Base-by-base conservation (phyloP, 2,888 invertebrate genomes). In the Eudasyphora cyanicolor region DNA sequence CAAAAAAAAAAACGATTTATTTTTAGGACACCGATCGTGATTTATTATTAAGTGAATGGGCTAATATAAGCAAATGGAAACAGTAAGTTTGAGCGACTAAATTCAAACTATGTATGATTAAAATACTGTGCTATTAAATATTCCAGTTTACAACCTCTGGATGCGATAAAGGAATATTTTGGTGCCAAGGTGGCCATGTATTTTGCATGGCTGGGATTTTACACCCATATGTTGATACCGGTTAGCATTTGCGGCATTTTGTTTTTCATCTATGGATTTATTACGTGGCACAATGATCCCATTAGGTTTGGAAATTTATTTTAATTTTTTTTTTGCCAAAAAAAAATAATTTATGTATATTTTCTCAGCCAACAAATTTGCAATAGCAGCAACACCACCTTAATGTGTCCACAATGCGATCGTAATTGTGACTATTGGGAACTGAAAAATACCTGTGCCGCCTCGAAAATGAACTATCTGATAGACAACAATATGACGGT, bases 181-280 rank as follows among this genome's bases (percentile, higher is more conserved):
- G 96, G 96, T 64, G 94, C 95, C 2, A 96, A 95, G 92, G 94
- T 96, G 86, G 96, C 95, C 0, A 92, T 97, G 79, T 97, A 97
- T 91, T 97, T 96, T 92, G 95, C 96, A 14, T 97, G 97, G 97
- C 93, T 97, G 64, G 97, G 97, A 49, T 97, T 96, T 92, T 97
- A 97, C 90, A 97, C 96, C 0, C 95, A 95, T 89, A 96, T 96
- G 96, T 92, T 97, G 77, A 95, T 97, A 86, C 95, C 96, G 14
- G 95, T 95, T 2, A 94, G 95, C 76, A 91, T 96, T 74, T 92
- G 95, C 74, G 96, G 96, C 14, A 89, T 95, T 21, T 85, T 95
- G 21, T 95, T 95, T 89, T 94, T 96, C 86, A 86, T 95, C 3
- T 95, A 94, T 87, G 95, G 94, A 85, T 90, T 93, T 64, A 83